phyloP scores from a whole-genome alignment of 2,113 vertebrate genomes.

The Apteryx mantelli region DNA sequence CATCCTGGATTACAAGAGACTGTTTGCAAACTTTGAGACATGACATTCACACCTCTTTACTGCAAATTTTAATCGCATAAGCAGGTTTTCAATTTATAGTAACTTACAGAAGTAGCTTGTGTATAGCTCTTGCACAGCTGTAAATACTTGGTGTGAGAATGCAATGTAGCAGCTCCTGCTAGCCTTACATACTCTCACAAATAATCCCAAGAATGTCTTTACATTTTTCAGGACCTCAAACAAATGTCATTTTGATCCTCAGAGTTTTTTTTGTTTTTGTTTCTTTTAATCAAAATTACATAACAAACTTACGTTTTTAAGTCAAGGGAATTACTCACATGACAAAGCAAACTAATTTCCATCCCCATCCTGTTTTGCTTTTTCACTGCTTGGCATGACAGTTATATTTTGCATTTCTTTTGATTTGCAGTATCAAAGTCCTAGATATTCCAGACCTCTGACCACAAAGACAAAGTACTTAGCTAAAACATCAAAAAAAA shows the following conservation, averaged over 20 bases:
- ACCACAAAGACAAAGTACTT: not conserved
- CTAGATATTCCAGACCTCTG: conserved; percentile 2
- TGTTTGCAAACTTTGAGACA: not conserved
- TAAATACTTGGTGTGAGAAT: not conserved
- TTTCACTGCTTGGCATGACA: not conserved
- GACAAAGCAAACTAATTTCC: not conserved
- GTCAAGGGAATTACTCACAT: not conserved
- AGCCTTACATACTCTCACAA: not conserved
- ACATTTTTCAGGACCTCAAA: conserved; percentile 14
- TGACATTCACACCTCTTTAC: not conserved
- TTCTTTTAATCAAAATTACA: not conserved
- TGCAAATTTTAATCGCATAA: not conserved
- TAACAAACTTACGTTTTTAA: not conserved
- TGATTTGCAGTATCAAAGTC: conserved; percentile 39
- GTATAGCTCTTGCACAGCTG: not conserved
- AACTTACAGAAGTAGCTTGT: not conserved
- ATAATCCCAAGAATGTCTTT: not conserved
- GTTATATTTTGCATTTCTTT: conserved; percentile 21
- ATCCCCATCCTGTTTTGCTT: not conserved
- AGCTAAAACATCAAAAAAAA: not conserved
- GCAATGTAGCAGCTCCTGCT: not conserved
- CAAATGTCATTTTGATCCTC: not conserved
- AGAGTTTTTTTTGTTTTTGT: not conserved
- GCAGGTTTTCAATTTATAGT: not conserved
- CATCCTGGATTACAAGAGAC: not conserved